These are phyloP conservation scores for Hippocampus comes DNA, from an alignment of 2,113 vertebrate species.

Conservation along the genomic window DNA sequence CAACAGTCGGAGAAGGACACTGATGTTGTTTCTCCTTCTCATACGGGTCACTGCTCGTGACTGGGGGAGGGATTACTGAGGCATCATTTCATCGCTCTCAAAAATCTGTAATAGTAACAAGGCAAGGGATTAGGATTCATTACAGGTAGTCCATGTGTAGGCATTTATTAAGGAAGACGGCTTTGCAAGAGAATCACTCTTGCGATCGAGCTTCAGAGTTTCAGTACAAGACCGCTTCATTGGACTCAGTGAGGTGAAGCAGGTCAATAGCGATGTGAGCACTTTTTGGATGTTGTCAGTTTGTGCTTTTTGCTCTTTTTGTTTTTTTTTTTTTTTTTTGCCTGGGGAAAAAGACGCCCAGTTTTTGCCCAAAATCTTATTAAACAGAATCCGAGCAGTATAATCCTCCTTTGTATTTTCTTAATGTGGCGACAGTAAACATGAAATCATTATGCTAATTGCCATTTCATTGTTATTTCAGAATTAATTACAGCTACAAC, in stretches of 20 bases:
- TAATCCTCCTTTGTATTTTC: neutral
- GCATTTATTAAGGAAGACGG: slow-evolving; percentile 55
- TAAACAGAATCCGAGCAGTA: neutral
- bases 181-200: slow-evolving; percentile 55
- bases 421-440: neutral
- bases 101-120: slow-evolving; percentile 54
- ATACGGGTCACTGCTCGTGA: slow-evolving; percentile 42
- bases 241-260: slow-evolving; percentile 4
- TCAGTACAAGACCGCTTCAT: neutral
- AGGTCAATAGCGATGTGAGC: slow-evolving; percentile 20
- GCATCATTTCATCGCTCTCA: slow-evolving; percentile 53
- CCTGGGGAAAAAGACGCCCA: neutral
- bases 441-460: neutral
- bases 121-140: slow-evolving; percentile 58
- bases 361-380: neutral
- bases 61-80: slow-evolving; percentile 43
- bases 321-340: too few relatives aligned
- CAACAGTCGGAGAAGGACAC: slow-evolving; percentile 27
- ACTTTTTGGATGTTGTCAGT: slow-evolving; percentile 10
- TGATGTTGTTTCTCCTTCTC: slow-evolving; percentile 36
- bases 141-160: slow-evolving; percentile 35
- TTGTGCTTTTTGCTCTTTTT: neutral
- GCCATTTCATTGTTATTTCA: neutral
- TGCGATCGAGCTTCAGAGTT: slow-evolving; percentile 38
- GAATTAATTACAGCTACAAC: neutral